Evolutionary conservation across 2,113 vertebrate species (phyloP).

Genomic region (Rattus norvegicus): GRCr8 NC_086022.1:160392001-160392500

Average conservation of each 20-base stretch:
- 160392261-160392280: not conserved
- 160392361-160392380: not conserved
- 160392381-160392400: slow-evolving; percentile 22
- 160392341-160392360: not conserved
- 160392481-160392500: not conserved
- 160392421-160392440: not conserved
- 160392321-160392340: not conserved
- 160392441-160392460: not conserved
- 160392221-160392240: not conserved
- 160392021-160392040: not conserved
- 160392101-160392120: not conserved
- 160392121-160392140: not conserved
- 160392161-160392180: not conserved
- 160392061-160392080: not conserved
- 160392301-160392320: not conserved
- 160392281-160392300: not conserved
- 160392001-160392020: too few relatives aligned
- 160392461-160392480: not conserved
- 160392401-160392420: not conserved
- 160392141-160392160: not conserved
- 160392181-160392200: not conserved
- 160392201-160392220: not conserved
- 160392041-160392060: not conserved
- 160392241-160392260: not conserved
- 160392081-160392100: not conserved